These are phyloP conservation scores for Eustalomyia histrio DNA, from an alignment of 2,888 invertebrate species.

Conservation along the genomic window DNA sequence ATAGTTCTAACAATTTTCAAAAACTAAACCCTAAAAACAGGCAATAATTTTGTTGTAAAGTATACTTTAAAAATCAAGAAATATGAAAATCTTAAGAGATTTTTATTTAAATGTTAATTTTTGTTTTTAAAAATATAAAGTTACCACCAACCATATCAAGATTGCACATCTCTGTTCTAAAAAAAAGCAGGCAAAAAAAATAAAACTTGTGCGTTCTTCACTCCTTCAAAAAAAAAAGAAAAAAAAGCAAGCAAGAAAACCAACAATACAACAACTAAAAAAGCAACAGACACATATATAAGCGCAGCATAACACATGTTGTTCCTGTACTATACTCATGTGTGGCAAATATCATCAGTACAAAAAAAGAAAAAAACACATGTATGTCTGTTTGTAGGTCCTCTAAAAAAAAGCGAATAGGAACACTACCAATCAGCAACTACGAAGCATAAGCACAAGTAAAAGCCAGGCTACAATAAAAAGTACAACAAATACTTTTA, in stretches of 20 bases:
- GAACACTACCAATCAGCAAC: constrained; percentile 65
- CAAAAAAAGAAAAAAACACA: background rate
- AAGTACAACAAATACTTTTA: constrained; percentile 58
- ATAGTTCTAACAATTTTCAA: too few relatives aligned
- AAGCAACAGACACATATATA: constrained; percentile 4
- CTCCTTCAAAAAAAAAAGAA: constrained; percentile 6
- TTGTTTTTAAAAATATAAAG: too few relatives aligned
- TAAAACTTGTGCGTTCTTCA: background rate
- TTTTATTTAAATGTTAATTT: too few relatives aligned
- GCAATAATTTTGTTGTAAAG: too few relatives aligned
- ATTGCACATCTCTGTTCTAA: constrained; percentile 12
- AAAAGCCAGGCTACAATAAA: constrained; percentile 2
- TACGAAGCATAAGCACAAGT: constrained; percentile 53
- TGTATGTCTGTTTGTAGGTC: background rate
- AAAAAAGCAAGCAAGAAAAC: background rate
- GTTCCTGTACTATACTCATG: background rate
- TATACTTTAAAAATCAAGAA: too few relatives aligned
- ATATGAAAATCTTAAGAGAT: too few relatives aligned
- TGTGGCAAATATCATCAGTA: background rate
- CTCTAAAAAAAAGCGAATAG: constrained; percentile 57
- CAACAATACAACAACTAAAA: constrained; percentile 3
- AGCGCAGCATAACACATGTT: constrained; percentile 26
- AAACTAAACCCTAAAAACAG: too few relatives aligned
- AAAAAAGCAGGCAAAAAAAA: constrained; percentile 11
- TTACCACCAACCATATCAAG: background rate